These are phyloP conservation scores for Globia sparganii DNA, from an alignment of 2,888 invertebrate genomes.

Conservation along the genomic window DNA sequence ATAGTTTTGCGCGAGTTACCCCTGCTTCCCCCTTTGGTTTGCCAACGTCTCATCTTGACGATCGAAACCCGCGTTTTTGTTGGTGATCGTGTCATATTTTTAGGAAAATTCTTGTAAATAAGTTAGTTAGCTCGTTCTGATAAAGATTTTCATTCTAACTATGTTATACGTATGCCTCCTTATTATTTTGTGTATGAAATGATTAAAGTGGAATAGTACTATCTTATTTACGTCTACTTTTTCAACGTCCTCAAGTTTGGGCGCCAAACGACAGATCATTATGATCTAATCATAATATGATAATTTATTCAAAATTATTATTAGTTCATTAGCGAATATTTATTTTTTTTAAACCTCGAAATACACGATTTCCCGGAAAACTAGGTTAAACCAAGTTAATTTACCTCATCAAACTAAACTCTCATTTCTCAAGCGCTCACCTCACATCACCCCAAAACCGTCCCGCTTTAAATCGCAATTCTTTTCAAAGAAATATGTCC, in stretches of 20 bases:
- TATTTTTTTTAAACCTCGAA: too few relatives aligned
- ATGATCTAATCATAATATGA: too few relatives aligned
- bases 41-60: constrained; percentile 76
- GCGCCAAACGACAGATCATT: not conserved
- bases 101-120: constrained; percentile 49
- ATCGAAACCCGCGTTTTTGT: constrained; percentile 76
- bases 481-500: constrained; percentile 75
- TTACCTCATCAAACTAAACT: constrained; percentile 22
- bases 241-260: not conserved
- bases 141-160: not conserved
- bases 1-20: constrained; percentile 82
- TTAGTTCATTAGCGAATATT: too few relatives aligned
- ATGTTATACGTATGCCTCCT: too few relatives aligned
- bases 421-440: constrained; percentile 42
- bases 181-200: not conserved
- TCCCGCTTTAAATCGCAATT: constrained; percentile 73
- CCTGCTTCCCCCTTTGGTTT: constrained; percentile 78
- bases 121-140: not conserved
- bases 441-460: constrained; percentile 36
- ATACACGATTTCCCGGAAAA: not conserved
- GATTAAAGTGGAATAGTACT: not conserved
- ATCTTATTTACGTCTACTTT: not conserved
- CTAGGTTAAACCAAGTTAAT: constrained; percentile 23
- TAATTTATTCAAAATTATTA: too few relatives aligned
- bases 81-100: constrained; percentile 69